phyloP scores from a whole-genome alignment of 2,888 invertebrate species.

The Sesia bembeciformis region DNA sequence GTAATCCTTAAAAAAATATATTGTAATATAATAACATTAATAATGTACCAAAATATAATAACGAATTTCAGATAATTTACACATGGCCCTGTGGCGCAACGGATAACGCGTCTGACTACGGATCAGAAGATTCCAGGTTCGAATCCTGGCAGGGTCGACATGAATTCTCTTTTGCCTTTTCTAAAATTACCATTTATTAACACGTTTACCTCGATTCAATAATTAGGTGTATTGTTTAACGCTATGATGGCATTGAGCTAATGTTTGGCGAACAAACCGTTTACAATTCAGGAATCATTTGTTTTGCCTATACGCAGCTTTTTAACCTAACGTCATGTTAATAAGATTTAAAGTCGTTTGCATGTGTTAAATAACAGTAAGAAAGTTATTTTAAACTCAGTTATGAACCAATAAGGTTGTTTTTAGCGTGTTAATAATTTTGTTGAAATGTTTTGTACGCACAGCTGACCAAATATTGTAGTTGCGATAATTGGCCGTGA shows the following conservation, averaged over 20 bases:
- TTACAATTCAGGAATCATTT: not conserved
- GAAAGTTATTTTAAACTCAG: not conserved
- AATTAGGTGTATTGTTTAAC: slow-evolving; percentile 46
- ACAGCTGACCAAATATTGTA: slow-evolving; percentile 74
- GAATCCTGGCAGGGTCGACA: slow-evolving; percentile 77
- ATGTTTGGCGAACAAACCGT: slow-evolving; percentile 24
- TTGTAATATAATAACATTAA: too few species aligned
- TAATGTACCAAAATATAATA: not conserved
- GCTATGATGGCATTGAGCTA: slow-evolving; percentile 40
- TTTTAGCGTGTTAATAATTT: slow-evolving; percentile 10
- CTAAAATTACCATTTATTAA: slow-evolving; percentile 5
- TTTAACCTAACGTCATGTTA: slow-evolving; percentile 3
- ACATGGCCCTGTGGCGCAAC: slow-evolving; percentile 77
- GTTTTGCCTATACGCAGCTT: not conserved
- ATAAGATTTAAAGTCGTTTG: slow-evolving; percentile 31
- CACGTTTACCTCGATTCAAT: slow-evolving; percentile 27
- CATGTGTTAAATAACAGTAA: not conserved
- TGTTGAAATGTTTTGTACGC: slow-evolving; percentile 36
- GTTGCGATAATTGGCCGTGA: slow-evolving; percentile 69
- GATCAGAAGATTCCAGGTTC: slow-evolving; percentile 80
- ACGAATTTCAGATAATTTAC: not conserved
- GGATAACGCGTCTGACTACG: slow-evolving; percentile 83
- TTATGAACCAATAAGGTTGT: slow-evolving; percentile 5
- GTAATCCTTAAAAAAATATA: too few species aligned
- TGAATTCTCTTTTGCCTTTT: slow-evolving; percentile 10